These are phyloP conservation scores for Babyrousa celebensis DNA, from an alignment of 2,797 vertebrate species.

Conservation along the genomic window DNA sequence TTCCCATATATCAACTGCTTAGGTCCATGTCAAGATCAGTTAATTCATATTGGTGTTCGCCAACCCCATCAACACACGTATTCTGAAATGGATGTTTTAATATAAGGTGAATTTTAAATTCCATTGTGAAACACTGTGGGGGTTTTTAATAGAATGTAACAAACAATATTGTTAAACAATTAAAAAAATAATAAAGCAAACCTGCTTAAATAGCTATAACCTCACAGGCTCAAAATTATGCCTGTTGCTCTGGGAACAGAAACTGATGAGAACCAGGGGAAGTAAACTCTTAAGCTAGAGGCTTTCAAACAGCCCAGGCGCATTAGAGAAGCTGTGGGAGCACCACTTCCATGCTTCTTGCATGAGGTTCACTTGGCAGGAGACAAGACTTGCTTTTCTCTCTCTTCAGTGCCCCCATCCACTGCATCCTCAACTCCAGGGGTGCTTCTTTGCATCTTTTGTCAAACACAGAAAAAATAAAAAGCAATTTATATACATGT, in stretches of 20 bases:
- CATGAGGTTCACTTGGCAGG: neutral
- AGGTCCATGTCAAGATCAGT: constrained; percentile 63
- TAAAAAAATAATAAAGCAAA: constrained; percentile 78
- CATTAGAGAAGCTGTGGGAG: neutral
- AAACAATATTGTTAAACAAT: constrained; percentile 72
- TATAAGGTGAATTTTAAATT: constrained; percentile 58
- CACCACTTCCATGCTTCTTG: neutral
- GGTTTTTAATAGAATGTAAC: constrained; percentile 76
- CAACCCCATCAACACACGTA: neutral
- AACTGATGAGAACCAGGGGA: constrained; percentile 10
- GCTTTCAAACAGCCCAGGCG: constrained; percentile 10
- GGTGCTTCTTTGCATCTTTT: neutral
- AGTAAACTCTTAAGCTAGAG: neutral
- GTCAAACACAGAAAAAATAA: neutral
- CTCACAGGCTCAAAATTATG: constrained; percentile 54
- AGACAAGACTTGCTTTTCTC: neutral
- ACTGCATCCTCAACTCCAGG: neutral
- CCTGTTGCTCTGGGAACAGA: constrained; percentile 60
- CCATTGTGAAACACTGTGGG: constrained; percentile 10
- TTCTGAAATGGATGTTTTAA: constrained; percentile 40
- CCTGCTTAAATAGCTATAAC: constrained; percentile 69
- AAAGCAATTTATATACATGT: neutral
- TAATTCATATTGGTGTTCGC: neutral
- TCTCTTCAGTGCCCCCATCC: neutral
- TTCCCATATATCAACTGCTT: neutral